Base-by-base conservation (phyloP, 2,797 vertebrate genomes). In the Anas georgica region DNA sequence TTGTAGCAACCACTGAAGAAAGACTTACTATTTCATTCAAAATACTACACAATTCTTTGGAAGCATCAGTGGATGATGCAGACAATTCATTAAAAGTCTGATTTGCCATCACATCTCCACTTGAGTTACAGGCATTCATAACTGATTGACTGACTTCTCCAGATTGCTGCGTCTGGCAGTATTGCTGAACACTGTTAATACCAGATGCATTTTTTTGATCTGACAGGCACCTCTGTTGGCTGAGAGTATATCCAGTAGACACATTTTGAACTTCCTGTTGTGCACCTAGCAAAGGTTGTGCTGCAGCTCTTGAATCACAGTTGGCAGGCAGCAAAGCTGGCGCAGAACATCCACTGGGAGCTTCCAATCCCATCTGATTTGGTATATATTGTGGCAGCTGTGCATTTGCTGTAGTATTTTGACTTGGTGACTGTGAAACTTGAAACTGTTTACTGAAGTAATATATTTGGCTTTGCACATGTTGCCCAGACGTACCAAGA, bases 171-270 rank as follows among this genome's bases (percentile, higher is more conserved):
- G 83, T 96, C 75, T 96, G 97, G 93, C 68, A 94, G n/a, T 78
- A 64, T 8, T 93, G 95, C 41, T 95, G 97, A 94, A 96, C 60
- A 43, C 50, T 84, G 70, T 76, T 95, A 68, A 35, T 85, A 37
- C 81, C 75, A 60, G 75, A 37, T 80, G 64, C 59, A 72, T 26
- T 94, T 80, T 85, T 95, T 46, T 25, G 73, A 84, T 97, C 95
- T 52, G 94, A 16, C 1, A 73, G 20, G 35, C 6, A 25, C 29
- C 54, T 83, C 69, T 96, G 96, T 23, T 94, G 95, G 79, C 33
- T 91, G 29, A 90, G 50, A 79, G 83, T 50, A 41, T 89, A 89
- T 8, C 95, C 97, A 56, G 58, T 15, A 33, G 92, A 37, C 31
- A 78, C 16, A 25, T 69, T 95, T 83, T 95, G 94, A 70, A 82